phyloP scores from a whole-genome alignment of 2,888 invertebrate species.

The Autographa pulchrina region DNA sequence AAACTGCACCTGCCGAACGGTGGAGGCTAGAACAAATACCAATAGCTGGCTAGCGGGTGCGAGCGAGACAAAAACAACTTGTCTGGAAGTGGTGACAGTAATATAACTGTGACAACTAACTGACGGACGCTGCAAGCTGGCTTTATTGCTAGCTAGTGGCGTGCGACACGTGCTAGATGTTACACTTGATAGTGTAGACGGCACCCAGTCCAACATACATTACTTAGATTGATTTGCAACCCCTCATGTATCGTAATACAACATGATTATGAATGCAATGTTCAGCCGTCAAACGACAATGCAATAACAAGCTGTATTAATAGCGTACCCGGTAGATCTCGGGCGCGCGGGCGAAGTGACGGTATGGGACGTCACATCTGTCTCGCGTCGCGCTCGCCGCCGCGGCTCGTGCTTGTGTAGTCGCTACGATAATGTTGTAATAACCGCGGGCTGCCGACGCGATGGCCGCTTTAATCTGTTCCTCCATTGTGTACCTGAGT shows the following conservation, averaged over 20 bases:
- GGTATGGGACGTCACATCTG: neutral
- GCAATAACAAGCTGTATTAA: neutral
- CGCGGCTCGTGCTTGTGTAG: neutral
- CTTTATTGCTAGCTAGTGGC: neutral
- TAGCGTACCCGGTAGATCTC: neutral
- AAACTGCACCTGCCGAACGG: conserved; percentile 3
- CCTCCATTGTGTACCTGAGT: neutral
- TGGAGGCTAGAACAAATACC: neutral
- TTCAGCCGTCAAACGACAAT: neutral
- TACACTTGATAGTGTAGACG: neutral
- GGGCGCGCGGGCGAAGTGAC: neutral
- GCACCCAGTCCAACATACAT: neutral
- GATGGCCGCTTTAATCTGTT: neutral
- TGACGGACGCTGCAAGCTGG: neutral
- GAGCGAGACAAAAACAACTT: conserved; percentile 7
- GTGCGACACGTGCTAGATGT: neutral
- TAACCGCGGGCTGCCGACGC: neutral
- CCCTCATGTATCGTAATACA: neutral
- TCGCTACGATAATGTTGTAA: conserved; percentile 5
- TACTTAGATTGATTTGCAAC: neutral
- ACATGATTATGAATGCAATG: neutral
- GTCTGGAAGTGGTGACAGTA: conserved; percentile 3
- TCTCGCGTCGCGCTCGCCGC: neutral
- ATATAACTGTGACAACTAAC: conserved; percentile 2
- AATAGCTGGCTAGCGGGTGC: neutral